These are phyloP conservation scores for Neotoxoptera formosana DNA, from an alignment of 1,140 invertebrate genomes.

Conservation along the genomic window DNA sequence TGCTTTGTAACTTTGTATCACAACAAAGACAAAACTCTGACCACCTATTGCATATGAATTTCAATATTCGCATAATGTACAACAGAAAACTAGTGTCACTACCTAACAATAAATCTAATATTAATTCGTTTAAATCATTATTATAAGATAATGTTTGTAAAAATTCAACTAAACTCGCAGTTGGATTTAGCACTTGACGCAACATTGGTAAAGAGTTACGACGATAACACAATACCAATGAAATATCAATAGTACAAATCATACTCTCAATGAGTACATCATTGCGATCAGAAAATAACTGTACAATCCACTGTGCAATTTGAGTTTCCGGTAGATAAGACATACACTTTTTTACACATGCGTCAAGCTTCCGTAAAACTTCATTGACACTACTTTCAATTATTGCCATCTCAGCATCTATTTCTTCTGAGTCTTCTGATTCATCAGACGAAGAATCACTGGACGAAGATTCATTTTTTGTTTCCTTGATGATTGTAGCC, in stretches of 20 bases:
- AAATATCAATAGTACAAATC: slow-evolving; percentile 88
- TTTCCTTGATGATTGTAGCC: slow-evolving; percentile 88
- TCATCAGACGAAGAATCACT: slow-evolving; percentile 77
- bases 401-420: slow-evolving; percentile 87
- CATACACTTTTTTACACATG: slow-evolving; percentile 80
- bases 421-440: slow-evolving; percentile 71
- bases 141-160: slow-evolving; percentile 81
- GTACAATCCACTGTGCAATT: slow-evolving; percentile 86
- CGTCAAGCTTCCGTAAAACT: slow-evolving; percentile 79
- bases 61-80: slow-evolving; percentile 85
- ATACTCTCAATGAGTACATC: slow-evolving; percentile 91
- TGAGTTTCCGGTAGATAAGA: slow-evolving; percentile 88
- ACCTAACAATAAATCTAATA: slow-evolving; percentile 87
- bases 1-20: slow-evolving; percentile 78
- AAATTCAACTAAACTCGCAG: slow-evolving; percentile 84
- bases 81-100: slow-evolving; percentile 91
- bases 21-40: slow-evolving; percentile 80
- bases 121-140: slow-evolving; percentile 69
- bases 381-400: slow-evolving; percentile 85
- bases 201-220: slow-evolving; percentile 76
- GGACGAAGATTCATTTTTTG: slow-evolving; percentile 83
- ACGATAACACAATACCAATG: slow-evolving; percentile 81
- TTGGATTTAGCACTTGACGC: slow-evolving; percentile 81
- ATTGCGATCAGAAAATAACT: slow-evolving; percentile 88
- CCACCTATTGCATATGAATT: slow-evolving; percentile 86